phyloP scores from a whole-genome alignment of 2,113 vertebrate species.

The Nerophis ophidion region DNA sequence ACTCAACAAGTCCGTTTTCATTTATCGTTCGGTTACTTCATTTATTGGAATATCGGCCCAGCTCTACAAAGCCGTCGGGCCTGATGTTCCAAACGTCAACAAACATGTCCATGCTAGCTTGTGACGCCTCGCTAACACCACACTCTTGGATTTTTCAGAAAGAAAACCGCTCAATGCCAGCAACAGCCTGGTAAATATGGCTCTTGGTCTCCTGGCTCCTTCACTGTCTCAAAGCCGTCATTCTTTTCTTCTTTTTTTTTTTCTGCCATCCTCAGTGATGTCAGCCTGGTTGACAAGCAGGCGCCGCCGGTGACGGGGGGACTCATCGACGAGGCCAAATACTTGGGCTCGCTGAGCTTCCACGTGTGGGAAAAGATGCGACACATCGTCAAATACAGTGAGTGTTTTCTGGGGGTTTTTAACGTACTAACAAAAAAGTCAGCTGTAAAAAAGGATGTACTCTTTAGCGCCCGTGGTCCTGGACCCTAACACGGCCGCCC shows the following conservation, averaged over 20 bases:
- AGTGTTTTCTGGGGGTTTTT: too few relatives aligned
- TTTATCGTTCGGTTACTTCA: too few relatives aligned
- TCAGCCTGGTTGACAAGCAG: slow-evolving; percentile 11
- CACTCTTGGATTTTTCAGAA: slow-evolving; percentile 39
- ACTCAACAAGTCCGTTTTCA: too few relatives aligned
- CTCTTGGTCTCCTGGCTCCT: too few relatives aligned
- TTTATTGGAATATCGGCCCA: too few relatives aligned
- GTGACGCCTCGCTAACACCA: neutral
- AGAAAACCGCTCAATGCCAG: slow-evolving; percentile 34
- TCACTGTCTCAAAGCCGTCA: too few relatives aligned
- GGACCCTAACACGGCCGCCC: too few relatives aligned
- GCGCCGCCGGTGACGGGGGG: slow-evolving; percentile 13
- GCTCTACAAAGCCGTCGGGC: too few relatives aligned
- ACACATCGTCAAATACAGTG: slow-evolving; percentile 17
- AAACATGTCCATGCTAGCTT: neutral
- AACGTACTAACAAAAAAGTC: too few relatives aligned
- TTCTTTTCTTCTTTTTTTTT: neutral
- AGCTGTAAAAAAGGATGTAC: too few relatives aligned
- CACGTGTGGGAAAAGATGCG: slow-evolving; percentile 63
- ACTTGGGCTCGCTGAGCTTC: slow-evolving; percentile 57
- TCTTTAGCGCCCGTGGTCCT: too few relatives aligned
- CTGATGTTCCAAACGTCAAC: too few relatives aligned
- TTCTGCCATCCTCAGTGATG: slow-evolving; percentile 29
- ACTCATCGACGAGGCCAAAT: slow-evolving; percentile 58
- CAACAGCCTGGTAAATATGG: neutral